Evolutionary conservation across 1,140 invertebrate species (phyloP).

Genomic region (Neuroterus valhalla): DNA sequence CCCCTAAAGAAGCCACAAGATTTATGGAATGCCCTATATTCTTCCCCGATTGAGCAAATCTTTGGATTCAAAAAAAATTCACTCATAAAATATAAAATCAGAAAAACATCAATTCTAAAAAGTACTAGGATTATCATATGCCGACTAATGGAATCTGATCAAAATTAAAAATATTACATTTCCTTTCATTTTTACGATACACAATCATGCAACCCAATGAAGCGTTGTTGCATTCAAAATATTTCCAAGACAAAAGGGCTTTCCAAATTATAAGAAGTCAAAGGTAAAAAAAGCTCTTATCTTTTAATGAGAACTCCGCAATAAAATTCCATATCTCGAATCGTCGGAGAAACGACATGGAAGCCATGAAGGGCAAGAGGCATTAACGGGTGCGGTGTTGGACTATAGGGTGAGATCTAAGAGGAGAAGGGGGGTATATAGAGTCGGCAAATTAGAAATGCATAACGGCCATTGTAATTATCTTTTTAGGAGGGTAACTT

Average conservation of each 20-base stretch:
- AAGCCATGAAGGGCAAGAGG: background rate
- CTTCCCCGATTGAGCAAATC: too few species aligned
- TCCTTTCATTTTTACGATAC: too few species aligned
- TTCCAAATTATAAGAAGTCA: background rate
- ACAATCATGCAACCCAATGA: background rate
- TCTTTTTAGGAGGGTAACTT: slow-evolving; percentile 39
- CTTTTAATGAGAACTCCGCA: slow-evolving; percentile 24
- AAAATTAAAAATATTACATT: too few species aligned
- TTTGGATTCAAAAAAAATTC: too few species aligned
- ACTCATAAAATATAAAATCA: too few species aligned
- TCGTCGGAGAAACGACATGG: slow-evolving; percentile 3
- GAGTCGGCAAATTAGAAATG: slow-evolving; percentile 40
- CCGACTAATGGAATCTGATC: too few species aligned
- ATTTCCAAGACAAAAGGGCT: background rate
- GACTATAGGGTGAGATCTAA: background rate
- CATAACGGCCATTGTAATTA: slow-evolving; percentile 42
- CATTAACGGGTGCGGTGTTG: background rate
- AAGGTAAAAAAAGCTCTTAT: slow-evolving; percentile 11
- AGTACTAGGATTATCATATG: too few species aligned
- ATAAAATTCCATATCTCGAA: slow-evolving; percentile 17
- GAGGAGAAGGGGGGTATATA: slow-evolving; percentile 20
- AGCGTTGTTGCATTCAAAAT: background rate
- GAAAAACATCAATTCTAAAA: too few species aligned
- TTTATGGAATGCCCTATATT: too few species aligned
- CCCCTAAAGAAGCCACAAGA: too few species aligned